These are phyloP conservation scores for Heliconius melpomene DNA, from an alignment of 1,140 invertebrate species.

Conservation along the genomic window DNA sequence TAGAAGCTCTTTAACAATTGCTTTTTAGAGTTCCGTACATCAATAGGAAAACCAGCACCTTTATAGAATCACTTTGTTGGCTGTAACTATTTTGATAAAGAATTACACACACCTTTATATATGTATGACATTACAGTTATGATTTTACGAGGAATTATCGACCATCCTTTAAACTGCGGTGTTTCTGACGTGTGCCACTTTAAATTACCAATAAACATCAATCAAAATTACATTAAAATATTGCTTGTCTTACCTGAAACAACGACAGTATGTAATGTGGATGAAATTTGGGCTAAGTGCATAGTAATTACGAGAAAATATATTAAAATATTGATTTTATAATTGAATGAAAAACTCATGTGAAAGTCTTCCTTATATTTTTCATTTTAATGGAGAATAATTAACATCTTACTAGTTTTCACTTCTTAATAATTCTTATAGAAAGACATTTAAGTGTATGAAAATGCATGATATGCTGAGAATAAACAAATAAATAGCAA, in stretches of 20 bases:
- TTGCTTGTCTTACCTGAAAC: constrained; percentile 16
- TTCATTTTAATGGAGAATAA: no score
- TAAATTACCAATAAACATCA: constrained; percentile 34
- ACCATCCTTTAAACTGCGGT: constrained; percentile 30
- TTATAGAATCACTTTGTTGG: no score
- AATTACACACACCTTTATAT: constrained; percentile 21
- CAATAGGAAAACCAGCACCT: no score
- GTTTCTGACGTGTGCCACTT: constrained; percentile 37
- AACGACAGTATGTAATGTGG: background rate
- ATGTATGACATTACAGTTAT: constrained; percentile 19
- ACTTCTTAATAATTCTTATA: no score
- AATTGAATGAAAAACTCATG: background rate
- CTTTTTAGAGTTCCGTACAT: no score
- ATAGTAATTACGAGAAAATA: background rate
- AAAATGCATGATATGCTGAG: no score
- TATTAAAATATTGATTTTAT: background rate
- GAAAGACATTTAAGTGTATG: no score
- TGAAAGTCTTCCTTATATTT: no score
- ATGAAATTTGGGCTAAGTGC: constrained; percentile 4
- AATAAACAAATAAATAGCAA: no score
- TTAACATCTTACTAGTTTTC: no score
- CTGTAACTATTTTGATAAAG: no score
- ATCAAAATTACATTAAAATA: constrained; percentile 33
- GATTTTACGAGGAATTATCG: constrained; percentile 17
- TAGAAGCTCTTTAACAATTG: no score